These are phyloP conservation scores for Eulimnadia texana DNA, from an alignment of 1,140 invertebrate genomes.

Conservation along the genomic window DNA sequence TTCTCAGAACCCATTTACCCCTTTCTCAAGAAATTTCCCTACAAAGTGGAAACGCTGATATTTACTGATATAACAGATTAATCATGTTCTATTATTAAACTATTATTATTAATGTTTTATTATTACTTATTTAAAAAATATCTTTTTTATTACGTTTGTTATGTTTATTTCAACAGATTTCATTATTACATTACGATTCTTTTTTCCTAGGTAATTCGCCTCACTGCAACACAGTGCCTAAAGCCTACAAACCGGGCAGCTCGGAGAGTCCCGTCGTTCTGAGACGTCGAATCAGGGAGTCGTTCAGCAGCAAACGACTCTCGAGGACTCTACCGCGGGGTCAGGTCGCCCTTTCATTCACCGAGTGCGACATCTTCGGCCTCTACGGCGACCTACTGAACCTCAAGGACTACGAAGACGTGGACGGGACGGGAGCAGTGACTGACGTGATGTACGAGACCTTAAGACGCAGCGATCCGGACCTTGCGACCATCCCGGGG, in stretches of 20 bases:
- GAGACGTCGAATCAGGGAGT: conserved; percentile 45
- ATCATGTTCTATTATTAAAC: no score
- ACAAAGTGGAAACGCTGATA: no score
- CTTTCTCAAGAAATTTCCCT: no score
- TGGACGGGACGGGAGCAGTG: conserved; percentile 2
- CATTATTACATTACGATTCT: no score
- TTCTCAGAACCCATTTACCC: no score
- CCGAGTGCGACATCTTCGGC: conserved; percentile 65
- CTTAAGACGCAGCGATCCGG: conserved; percentile 60
- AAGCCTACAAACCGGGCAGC: conserved; percentile 35
- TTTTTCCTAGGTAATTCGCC: not conserved
- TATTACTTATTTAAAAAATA: not conserved
- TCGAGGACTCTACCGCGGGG: conserved; percentile 63
- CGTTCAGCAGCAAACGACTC: conserved; percentile 25
- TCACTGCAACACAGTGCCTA: conserved; percentile 14
- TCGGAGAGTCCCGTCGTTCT: conserved; percentile 46
- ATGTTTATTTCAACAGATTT: no score
- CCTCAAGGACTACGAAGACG: conserved; percentile 65
- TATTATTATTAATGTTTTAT: no score
- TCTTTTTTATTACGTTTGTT: not conserved
- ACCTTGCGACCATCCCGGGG: conserved; percentile 60
- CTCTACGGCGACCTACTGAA: conserved; percentile 79
- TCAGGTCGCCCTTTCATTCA: conserved; percentile 31
- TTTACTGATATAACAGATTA: no score
- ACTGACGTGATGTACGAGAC: conserved; percentile 47